Percentiles rank a stretch among this genome's conserved stretches.
Evolutionary conservation across 2,888 invertebrate genomes (phyloP).

Genomic region (Parnassius smintheus): DNA sequence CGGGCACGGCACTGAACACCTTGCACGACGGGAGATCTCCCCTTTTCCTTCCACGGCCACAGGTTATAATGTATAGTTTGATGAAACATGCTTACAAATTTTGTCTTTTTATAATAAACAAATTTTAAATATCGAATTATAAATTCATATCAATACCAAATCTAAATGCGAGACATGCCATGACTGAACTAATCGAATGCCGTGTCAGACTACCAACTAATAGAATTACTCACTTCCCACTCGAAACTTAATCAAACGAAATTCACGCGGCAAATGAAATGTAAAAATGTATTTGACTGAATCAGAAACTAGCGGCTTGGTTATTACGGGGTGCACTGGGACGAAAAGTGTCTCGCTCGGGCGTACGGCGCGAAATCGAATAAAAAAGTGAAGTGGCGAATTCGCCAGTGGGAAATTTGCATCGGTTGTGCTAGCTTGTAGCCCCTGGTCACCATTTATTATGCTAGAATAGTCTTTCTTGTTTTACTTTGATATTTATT

Average conservation of each 20-base stretch:
- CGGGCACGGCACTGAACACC: too few relatives aligned
- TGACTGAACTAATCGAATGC: slow-evolving; percentile 2
- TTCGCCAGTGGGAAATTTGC: not conserved
- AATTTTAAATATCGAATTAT: not conserved
- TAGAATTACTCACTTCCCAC: slow-evolving; percentile 7
- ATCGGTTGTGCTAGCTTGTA: not conserved
- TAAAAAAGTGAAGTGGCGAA: slow-evolving; percentile 1
- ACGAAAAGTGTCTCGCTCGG: slow-evolving; percentile 11
- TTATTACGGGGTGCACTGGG: slow-evolving; percentile 10
- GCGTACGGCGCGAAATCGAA: slow-evolving; percentile 9
- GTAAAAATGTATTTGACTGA: slow-evolving; percentile 29
- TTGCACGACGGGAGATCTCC: too few relatives aligned
- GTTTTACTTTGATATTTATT: too few relatives aligned
- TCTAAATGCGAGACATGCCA: not conserved
- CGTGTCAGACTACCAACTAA: slow-evolving; percentile 2
- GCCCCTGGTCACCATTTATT: too few relatives aligned
- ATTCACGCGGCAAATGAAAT: slow-evolving; percentile 30
- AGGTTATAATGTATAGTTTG: too few relatives aligned
- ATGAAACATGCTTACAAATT: too few relatives aligned
- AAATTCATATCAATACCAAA: not conserved
- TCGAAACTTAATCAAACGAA: slow-evolving; percentile 29
- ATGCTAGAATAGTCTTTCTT: too few relatives aligned
- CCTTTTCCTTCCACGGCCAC: too few relatives aligned
- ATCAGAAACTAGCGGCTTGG: slow-evolving; percentile 15
- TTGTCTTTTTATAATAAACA: too few relatives aligned